phyloP scores from a whole-genome alignment of 2,797 vertebrate species.

The Hapalemur alaotrensis region DNA sequence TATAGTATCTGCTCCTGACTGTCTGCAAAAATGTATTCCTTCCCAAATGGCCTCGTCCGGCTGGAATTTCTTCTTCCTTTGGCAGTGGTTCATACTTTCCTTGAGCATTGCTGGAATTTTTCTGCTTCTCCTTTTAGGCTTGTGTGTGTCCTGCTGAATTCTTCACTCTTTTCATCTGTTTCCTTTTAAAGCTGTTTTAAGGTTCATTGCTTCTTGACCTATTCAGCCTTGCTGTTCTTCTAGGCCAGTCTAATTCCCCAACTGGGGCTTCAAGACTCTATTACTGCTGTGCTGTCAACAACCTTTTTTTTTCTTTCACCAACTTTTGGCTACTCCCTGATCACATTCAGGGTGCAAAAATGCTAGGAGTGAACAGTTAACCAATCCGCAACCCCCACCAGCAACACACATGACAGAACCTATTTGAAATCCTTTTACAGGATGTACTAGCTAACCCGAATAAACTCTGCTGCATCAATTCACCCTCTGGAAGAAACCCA shows the following conservation, averaged over 20 bases:
- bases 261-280: background rate
- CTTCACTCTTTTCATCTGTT: conserved; percentile 44
- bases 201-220: conserved; percentile 66
- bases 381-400: background rate
- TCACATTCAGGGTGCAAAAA: conserved; percentile 48
- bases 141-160: conserved; percentile 31
- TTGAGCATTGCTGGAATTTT: background rate
- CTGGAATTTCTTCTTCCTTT: background rate
- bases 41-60: background rate
- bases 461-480: background rate
- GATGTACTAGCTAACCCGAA: background rate
- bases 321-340: conserved; percentile 44
- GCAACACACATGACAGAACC: background rate
- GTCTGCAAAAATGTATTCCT: background rate
- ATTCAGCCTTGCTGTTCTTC: background rate
- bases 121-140: conserved; percentile 2
- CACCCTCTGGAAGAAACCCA: background rate
- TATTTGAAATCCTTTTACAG: conserved; percentile 2
- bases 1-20: background rate
- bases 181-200: conserved; percentile 64
- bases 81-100: background rate
- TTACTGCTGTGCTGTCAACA: conserved; percentile 43
- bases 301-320: background rate
- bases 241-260: conserved; percentile 19
- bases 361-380: background rate